Conservation (phyloP, 1,140 invertebrate genomes). For the Protaetia brevitarsis region DNA sequence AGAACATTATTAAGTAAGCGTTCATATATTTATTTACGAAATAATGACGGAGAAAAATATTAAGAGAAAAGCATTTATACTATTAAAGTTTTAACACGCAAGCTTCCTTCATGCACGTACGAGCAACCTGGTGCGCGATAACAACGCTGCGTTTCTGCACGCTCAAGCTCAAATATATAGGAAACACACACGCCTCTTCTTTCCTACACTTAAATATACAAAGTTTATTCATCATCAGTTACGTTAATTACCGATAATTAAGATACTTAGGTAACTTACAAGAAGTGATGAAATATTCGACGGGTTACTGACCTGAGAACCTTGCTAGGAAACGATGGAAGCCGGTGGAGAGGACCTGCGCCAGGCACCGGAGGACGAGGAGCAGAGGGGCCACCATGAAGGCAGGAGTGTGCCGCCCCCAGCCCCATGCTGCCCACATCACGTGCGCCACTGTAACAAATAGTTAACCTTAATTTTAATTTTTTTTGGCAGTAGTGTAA, state of each 20-base stretch:
- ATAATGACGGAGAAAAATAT: neutral
- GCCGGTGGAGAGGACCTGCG: conserved; percentile 45
- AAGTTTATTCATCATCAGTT: conserved; percentile 17
- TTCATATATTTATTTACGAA: neutral
- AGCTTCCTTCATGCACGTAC: neutral
- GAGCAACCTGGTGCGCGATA: neutral
- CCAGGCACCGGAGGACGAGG: conserved; percentile 42
- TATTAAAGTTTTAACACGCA: neutral
- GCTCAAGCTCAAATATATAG: neutral
- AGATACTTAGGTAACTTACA: conserved; percentile 19
- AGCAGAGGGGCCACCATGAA: conserved; percentile 38
- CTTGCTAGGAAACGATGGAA: conserved; percentile 49
- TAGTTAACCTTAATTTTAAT: too few relatives aligned
- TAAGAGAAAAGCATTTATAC: neutral
- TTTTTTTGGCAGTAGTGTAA: too few relatives aligned
- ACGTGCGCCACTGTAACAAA: conserved; percentile 48
- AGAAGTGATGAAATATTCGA: conserved; percentile 17
- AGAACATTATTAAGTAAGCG: neutral
- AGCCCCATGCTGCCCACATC: conserved; percentile 46
- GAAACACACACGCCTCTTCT: neutral
- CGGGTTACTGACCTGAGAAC: conserved; percentile 47
- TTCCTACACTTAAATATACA: neutral
- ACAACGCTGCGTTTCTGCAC: neutral
- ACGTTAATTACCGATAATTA: conserved; percentile 19
- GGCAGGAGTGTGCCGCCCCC: conserved; percentile 36